Conservation (phyloP, 2,888 invertebrate genomes). For the Dicyrtomina minuta region DNA sequence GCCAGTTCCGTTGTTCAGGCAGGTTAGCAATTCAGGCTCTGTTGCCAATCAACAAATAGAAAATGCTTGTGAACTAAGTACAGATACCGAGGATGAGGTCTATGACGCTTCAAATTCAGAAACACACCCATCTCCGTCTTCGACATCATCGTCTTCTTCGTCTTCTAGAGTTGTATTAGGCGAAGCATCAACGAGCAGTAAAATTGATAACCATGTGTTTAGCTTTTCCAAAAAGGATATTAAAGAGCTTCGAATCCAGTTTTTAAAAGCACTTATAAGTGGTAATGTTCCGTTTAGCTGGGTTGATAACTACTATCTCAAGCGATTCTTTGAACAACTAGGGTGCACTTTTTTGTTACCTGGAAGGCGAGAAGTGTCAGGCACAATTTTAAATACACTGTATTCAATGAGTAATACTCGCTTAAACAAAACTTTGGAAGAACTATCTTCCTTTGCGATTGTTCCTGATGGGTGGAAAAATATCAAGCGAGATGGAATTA, state of each 20-base stretch:
- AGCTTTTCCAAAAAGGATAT: neutral
- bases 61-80: too few species aligned
- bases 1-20: too few species aligned
- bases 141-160: too few species aligned
- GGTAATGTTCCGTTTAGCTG: neutral
- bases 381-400: neutral
- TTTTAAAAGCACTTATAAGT: neutral
- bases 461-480: neutral
- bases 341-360: neutral
- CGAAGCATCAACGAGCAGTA: too few species aligned
- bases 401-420: neutral
- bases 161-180: too few species aligned
- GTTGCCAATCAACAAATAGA: too few species aligned
- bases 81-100: too few species aligned
- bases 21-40: too few species aligned
- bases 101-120: too few species aligned
- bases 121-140: too few species aligned
- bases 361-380: neutral
- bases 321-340: neutral
- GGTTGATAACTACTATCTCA: neutral
- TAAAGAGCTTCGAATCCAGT: neutral
- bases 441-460: neutral
- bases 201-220: too few species aligned
- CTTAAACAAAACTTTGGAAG: neutral
- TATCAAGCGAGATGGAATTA: neutral